Evolutionary conservation across 2,888 invertebrate species (phyloP), one percentile per base, ranked within the genome.

Genomic region (Erebia epiphron): DNA sequence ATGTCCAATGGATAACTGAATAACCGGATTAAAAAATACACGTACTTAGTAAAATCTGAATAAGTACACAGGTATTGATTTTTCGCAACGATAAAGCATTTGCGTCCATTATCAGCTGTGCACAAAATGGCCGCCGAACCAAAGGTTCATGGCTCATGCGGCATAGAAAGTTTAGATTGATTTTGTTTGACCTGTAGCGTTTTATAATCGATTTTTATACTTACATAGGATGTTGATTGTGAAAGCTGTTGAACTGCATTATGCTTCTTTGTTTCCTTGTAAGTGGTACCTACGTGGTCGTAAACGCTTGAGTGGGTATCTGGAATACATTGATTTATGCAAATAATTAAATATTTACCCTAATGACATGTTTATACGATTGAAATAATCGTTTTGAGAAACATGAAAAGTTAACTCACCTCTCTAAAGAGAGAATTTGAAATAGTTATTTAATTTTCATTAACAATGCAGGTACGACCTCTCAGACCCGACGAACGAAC

Each of bases 401-500:
- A 18, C 14, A 52, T 56, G 18, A 46, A 54, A 18, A 56, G n/a
- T 16, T 35, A 67, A 84, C 88, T 87, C 82, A 93, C 93, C 93
- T 93, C 93, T 92, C 93, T 82, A 82, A 75, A 83, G 93, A 93
- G 93, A 93, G 93, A 92, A 88, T 92, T 87, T 88, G 77, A 80
- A 84, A 58, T 67, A 83, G 78, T 81, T 82, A 81, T 79, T 78
- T 79, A 79, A 78, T 83, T 86, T 79, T 87, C 91, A 91, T 92
- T 87, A 88, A 87, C 88, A 79, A 78, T 81, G 83, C 84, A 84
- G 83, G n/a, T 52, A 73, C 73, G 76, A 76, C 84, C 84, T 81
- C 82, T 82, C 91, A 89, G 88, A 91, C 93, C 92, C 93, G 94
- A 94, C 92, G 94, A 94, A 94, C 92, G 94, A 95, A 95, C 95